Percentiles rank a stretch among this genome's conserved stretches.
phyloP scores from a whole-genome alignment of 2,113 vertebrate genomes.

The Sinosuthora webbiana region DNA sequence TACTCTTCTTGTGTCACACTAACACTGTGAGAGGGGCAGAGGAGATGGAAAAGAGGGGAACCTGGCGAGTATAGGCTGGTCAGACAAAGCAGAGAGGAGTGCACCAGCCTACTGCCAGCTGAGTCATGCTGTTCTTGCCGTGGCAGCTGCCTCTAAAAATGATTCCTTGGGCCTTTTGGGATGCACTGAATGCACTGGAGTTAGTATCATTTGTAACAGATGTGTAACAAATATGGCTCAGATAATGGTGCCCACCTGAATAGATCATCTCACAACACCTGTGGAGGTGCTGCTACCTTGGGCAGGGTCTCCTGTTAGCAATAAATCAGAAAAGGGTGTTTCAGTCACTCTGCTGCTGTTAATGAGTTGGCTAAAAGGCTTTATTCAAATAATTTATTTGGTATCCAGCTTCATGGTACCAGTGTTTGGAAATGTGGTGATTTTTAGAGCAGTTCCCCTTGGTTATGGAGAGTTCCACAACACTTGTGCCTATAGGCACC shows the following conservation, averaged over 20 bases:
- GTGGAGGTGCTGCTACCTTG: neutral
- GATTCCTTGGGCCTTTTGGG: neutral
- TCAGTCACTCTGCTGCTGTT: neutral
- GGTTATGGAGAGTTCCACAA: neutral
- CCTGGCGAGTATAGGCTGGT: neutral
- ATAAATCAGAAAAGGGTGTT: neutral
- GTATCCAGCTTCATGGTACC: neutral
- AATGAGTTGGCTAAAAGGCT: neutral
- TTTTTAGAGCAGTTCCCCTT: neutral
- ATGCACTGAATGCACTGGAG: neutral
- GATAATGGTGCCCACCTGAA: neutral
- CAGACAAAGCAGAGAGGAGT: neutral
- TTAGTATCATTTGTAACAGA: neutral
- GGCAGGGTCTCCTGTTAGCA: neutral
- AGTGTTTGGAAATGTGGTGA: neutral
- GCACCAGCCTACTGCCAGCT: neutral
- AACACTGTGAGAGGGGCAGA: neutral
- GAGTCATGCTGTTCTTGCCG: neutral
- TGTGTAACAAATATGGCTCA: neutral
- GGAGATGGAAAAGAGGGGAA: neutral
- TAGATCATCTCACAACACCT: neutral
- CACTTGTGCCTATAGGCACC: neutral
- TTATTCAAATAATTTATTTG: neutral
- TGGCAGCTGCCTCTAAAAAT: conserved; percentile 19
- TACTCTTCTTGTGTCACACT: neutral